Evolutionary conservation across 2,888 invertebrate genomes (phyloP).

Genomic region (Eilema depressum): DNA sequence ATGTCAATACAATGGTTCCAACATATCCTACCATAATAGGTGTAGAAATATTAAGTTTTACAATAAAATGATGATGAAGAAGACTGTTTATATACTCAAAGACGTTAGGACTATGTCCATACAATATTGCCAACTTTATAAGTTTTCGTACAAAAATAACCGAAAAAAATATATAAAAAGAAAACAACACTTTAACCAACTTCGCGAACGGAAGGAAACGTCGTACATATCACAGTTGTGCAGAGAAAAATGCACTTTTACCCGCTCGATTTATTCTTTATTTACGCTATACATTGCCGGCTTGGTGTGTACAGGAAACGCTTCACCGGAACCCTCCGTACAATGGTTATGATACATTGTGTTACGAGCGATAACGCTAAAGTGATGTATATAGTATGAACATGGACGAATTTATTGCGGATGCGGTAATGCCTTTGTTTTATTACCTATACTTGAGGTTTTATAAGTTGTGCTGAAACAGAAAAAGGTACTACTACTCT

Average conservation of each 20-base stretch:
- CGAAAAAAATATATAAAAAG: constrained; percentile 15
- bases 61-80: no score
- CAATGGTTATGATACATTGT: constrained; percentile 80
- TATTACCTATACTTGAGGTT: background rate
- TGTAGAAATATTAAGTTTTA: no score
- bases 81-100: no score
- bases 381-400: constrained; percentile 62
- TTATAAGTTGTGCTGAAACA: background rate
- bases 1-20: no score
- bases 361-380: constrained; percentile 77
- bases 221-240: constrained; percentile 54
- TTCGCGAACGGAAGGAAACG: constrained; percentile 56
- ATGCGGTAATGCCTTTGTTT: background rate
- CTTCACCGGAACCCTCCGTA: constrained; percentile 64
- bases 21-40: no score
- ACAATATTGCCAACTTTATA: background rate
- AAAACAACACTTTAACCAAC: constrained; percentile 49
- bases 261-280: constrained; percentile 57
- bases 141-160: constrained; percentile 27
- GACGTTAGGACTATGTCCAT: no score
- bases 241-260: constrained; percentile 60
- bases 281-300: constrained; percentile 58
- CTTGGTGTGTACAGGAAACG: constrained; percentile 56
- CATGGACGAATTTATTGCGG: constrained; percentile 48
- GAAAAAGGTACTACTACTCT: no score